Conservation (phyloP, 2,113 vertebrate species). For the Arizona elegans region DNA sequence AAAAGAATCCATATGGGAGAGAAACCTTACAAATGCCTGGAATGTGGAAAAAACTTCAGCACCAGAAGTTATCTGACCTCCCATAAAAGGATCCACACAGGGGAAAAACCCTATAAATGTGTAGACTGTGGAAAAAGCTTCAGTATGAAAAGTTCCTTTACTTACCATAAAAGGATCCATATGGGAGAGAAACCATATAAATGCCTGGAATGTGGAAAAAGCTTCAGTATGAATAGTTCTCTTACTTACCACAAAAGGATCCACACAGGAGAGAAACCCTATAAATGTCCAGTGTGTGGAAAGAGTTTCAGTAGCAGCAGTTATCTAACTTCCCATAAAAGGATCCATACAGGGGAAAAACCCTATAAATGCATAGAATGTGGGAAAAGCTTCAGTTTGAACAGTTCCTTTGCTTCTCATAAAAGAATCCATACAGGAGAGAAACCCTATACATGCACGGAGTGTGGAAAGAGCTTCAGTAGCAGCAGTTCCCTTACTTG, state of each 20-base stretch:
- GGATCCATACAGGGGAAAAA: not conserved
- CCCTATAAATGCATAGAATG: not conserved
- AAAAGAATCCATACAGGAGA: not conserved
- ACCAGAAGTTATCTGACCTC: not conserved
- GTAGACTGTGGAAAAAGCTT: not conserved
- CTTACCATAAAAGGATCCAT: not conserved
- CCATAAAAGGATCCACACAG: not conserved
- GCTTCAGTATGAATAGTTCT: not conserved
- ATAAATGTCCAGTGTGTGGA: not conserved
- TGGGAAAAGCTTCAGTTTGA: not conserved
- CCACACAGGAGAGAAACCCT: not conserved
- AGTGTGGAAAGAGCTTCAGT: not conserved
- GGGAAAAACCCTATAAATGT: not conserved
- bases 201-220: not conserved
- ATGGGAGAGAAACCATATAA: not conserved
- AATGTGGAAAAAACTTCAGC: not conserved
- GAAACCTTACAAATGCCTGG: not conserved
- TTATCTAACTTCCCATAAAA: not conserved
- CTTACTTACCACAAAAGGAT: not conserved
- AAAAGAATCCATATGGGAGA: not conserved
- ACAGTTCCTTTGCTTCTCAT: not conserved
- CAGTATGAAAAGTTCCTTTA: not conserved
- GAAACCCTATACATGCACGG: not conserved
- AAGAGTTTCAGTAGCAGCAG: not conserved
- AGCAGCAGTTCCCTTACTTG: not conserved